A percentile compares a stretch with the other conserved stretches of the same genome.
Evolutionary conservation across 2,797 vertebrate genomes (phyloP).

Genomic region (Melopsittacus undulatus): DNA sequence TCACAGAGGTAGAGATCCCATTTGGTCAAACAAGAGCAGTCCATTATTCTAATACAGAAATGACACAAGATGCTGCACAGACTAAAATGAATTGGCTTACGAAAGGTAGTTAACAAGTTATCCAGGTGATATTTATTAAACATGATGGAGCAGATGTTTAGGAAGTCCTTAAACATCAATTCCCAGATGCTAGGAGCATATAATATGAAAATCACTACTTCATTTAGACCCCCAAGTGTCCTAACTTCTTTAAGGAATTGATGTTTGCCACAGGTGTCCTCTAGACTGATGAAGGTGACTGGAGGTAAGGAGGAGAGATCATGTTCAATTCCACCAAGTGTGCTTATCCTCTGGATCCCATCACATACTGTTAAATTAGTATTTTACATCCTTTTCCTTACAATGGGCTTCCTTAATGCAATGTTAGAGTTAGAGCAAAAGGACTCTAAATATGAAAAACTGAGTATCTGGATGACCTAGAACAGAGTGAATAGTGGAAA

Average conservation of each 20-base stretch:
- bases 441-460: not conserved
- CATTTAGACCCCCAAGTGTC: not conserved
- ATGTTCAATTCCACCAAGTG: not conserved
- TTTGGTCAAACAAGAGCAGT: not conserved
- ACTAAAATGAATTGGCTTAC: not conserved
- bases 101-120: not conserved
- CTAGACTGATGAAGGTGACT: not conserved
- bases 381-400: not conserved
- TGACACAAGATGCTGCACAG: not conserved
- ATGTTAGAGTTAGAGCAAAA: not conserved
- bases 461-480: not conserved
- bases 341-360: not conserved
- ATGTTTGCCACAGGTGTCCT: not conserved
- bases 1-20: not conserved
- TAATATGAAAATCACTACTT: not conserved
- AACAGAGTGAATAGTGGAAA: not conserved
- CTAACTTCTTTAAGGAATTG: not conserved
- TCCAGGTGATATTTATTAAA: slow-evolving; percentile 8
- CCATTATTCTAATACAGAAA: not conserved
- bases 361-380: not conserved
- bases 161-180: not conserved
- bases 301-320: not conserved
- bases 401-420: not conserved
- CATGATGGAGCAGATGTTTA: not conserved
- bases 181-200: not conserved